A percentile compares a stretch with the other conserved stretches of the same genome.
These are phyloP conservation scores for Clivina fossor DNA, from an alignment of 2,888 invertebrate species.

Conservation along the genomic window DNA sequence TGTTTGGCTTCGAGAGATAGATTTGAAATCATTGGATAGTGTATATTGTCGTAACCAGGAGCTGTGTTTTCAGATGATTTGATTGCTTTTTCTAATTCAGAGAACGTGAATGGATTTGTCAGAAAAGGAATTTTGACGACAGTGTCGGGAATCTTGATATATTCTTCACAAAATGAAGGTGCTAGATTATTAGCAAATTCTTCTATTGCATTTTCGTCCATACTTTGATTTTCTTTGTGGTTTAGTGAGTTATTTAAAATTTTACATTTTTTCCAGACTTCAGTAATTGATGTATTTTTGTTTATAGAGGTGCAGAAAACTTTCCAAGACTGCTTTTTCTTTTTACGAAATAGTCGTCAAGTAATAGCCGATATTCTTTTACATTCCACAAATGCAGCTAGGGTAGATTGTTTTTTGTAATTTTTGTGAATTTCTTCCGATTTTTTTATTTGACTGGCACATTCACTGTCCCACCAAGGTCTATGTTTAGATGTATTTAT, in stretches of 20 bases:
- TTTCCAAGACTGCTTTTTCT: conserved; percentile 9
- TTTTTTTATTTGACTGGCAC: not conserved
- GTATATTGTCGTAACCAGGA: conserved; percentile 3
- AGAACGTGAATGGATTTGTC: not conserved
- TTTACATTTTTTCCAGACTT: conserved; percentile 3
- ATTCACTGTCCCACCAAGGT: conserved; percentile 2
- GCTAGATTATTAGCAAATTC: not conserved
- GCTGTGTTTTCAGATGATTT: conserved; percentile 4
- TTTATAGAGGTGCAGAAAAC: not conserved
- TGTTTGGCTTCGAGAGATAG: not conserved
- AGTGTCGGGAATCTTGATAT: not conserved
- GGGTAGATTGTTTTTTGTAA: not conserved
- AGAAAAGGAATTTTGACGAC: not conserved
- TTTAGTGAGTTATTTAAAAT: not conserved
- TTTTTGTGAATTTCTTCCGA: not conserved
- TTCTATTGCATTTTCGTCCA: no score
- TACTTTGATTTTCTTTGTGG: no score
- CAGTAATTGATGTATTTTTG: not conserved
- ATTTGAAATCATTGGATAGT: not conserved
- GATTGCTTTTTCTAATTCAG: not conserved
- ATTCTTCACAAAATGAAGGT: not conserved
- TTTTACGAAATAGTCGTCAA: not conserved
- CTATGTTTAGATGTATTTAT: not conserved
- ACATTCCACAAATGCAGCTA: not conserved
- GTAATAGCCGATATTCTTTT: conserved; percentile 4